A percentile compares a stretch with the other conserved stretches of the same genome.
phyloP scores from a whole-genome alignment of 2,113 vertebrate species.

The Muntiacus reevesi region DNA sequence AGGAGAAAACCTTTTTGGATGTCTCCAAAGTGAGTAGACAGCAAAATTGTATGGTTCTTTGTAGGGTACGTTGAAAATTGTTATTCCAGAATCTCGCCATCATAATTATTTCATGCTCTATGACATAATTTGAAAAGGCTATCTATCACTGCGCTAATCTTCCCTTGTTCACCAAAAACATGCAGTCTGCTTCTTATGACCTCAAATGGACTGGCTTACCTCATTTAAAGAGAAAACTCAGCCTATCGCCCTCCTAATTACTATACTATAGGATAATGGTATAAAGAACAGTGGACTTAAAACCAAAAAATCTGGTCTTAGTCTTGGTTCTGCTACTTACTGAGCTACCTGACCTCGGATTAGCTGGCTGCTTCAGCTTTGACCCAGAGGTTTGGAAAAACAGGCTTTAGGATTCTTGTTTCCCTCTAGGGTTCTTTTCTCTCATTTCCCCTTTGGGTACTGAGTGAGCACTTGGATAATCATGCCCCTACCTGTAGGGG shows the following conservation, averaged over 20 bases:
- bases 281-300: background rate
- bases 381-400: background rate
- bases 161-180: background rate
- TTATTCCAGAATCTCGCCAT: background rate
- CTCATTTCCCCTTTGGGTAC: background rate
- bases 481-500: background rate
- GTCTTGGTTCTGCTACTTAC: background rate
- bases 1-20: background rate
- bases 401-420: background rate
- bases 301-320: background rate
- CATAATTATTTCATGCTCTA: background rate
- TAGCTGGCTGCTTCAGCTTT: background rate
- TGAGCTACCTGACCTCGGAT: background rate
- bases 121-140: background rate
- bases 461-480: background rate
- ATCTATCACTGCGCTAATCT: background rate
- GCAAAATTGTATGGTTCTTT: background rate
- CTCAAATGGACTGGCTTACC: background rate
- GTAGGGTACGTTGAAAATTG: background rate
- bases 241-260: background rate
- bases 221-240: background rate
- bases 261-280: background rate
- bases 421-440: background rate
- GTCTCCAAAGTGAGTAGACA: background rate
- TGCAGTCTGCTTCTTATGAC: background rate